Evolutionary conservation across 2,797 vertebrate genomes (phyloP), one percentile per base, ranked within the genome.

Genomic region (Iguana delicatissima): DNA sequence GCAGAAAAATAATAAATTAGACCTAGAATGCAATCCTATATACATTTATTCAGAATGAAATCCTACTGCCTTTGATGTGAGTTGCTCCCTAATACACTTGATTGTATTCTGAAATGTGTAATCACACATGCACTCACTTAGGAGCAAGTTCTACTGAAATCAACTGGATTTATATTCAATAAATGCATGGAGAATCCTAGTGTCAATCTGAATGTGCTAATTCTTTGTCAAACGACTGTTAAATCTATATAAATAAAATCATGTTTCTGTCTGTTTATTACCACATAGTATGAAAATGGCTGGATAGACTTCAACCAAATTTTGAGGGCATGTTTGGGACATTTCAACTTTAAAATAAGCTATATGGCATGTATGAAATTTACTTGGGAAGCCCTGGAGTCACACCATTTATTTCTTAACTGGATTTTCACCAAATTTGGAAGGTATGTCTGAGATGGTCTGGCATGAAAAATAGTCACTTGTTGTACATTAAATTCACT

Each of bases 171-270:
- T 85, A 13, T 12, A 46, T 62, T n/a, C 38, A 38, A 35, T 89
- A 35, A 89, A 64, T 64, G 13, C 13, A 84, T 74, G 9, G 69
- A 29, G 14, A 46, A 67, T 84, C 9, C 46, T 52, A 24, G 6
- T 59, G 29, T 14, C 46, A 52, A 29, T 64, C 64, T 87, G 32
- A 67, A 16, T 67, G 20, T 59, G 14, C 22, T 82, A 79, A 57
- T 57, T 92, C 20, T 72, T 42, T 3, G 84, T 55, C 87, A 90
- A 90, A 35, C 18, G 76, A 82, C 22, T 38, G 50, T 81, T 85
- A 13, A 72, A 46, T 67, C 64, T 69, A 29, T 62, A 22, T 62
- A 62, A 62, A 62, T 22, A 62, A 62, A 62, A 22, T 24, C 59
- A 62, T 6, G 6, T 20, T 22, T 62, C 59, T 62, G 4, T 62